Percentiles rank a stretch among this genome's conserved stretches.
Conservation (phyloP, 1,140 invertebrate genomes). For the Drosophila oshimai region DNA sequence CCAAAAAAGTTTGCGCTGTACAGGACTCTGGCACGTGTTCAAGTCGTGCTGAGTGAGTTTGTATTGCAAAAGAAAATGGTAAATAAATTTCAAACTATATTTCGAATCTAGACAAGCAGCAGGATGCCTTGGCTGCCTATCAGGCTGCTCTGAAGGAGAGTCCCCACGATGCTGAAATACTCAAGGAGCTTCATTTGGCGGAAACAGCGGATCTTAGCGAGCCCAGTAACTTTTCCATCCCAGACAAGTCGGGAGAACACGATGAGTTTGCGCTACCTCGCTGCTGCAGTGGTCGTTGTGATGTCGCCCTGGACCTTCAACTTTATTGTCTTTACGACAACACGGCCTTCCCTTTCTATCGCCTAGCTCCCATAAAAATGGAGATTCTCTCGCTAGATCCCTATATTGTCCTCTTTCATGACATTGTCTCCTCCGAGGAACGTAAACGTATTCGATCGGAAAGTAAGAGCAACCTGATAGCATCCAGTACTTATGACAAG, state of each 20-base stretch:
- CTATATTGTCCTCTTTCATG: conserved; percentile 10
- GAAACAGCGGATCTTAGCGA: background rate
- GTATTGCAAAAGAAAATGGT: no score
- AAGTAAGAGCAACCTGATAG: background rate
- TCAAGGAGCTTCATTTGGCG: background rate
- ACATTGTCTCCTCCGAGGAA: background rate
- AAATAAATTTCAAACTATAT: no score
- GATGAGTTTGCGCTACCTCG: background rate
- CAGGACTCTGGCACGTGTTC: background rate
- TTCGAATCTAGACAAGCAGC: background rate
- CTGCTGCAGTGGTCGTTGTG: conserved; percentile 24
- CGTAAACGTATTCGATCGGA: background rate
- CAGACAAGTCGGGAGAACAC: no score
- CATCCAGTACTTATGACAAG: background rate
- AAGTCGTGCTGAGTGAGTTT: background rate
- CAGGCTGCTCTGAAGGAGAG: background rate
- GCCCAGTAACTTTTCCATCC: no score
- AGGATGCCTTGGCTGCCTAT: background rate
- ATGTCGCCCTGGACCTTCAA: no score
- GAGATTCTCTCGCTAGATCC: conserved; percentile 26
- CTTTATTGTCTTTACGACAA: conserved; percentile 29
- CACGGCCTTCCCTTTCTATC: background rate
- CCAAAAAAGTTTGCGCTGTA: background rate
- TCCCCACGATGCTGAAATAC: background rate
- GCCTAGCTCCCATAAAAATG: conserved; percentile 21